Evolutionary conservation across 2,113 vertebrate genomes (phyloP).

Genomic region (Trachemys scripta): DNA sequence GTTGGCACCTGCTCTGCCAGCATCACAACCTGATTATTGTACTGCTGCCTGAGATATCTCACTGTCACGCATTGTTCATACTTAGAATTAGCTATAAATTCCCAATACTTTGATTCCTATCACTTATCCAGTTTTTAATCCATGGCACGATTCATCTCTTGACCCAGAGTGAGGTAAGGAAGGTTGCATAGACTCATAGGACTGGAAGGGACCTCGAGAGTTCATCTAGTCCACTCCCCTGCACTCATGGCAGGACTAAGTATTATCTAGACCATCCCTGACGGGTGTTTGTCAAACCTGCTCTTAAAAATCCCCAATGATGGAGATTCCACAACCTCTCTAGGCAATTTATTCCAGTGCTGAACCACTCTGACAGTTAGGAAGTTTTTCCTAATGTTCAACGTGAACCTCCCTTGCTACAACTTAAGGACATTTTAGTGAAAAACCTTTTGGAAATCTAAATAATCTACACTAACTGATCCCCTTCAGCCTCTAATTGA

Average conservation of each 20-base stretch:
- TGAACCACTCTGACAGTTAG: too few species aligned
- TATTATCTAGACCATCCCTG: too few species aligned
- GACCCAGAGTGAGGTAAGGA: accelerated
- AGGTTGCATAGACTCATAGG: neutral
- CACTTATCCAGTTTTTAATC: neutral
- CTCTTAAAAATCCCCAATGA: too few species aligned
- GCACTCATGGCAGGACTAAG: too few species aligned
- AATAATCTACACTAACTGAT: accelerated
- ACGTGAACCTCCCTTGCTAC: too few species aligned
- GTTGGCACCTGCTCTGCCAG: neutral
- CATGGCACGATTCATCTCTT: neutral
- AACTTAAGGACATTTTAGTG: neutral
- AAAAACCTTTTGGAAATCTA: neutral
- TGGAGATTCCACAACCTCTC: too few species aligned
- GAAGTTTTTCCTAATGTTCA: too few species aligned
- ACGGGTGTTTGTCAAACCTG: too few species aligned
- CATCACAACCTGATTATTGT: neutral
- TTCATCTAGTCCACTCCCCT: too few species aligned
- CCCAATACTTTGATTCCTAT: neutral
- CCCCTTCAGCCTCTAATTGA: neutral
- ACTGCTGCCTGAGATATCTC: neutral
- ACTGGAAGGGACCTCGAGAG: too few species aligned
- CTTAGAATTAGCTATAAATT: neutral
- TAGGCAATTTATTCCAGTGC: too few species aligned
- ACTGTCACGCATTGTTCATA: neutral